Evolutionary conservation across 2,113 vertebrate genomes (phyloP).

Genomic region (Apodemus sylvaticus): DNA sequence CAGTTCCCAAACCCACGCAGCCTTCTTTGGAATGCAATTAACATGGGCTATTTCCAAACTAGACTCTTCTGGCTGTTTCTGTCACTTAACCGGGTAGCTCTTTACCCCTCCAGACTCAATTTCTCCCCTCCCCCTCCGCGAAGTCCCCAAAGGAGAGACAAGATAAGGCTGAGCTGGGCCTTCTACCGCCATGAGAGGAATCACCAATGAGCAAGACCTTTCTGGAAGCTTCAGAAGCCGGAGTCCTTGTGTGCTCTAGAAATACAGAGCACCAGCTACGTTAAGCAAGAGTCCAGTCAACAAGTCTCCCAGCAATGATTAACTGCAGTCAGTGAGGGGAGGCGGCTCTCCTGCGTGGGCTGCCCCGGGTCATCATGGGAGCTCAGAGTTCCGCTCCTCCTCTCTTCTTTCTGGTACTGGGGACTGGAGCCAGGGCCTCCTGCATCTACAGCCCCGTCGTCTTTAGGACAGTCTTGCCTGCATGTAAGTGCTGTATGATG

Average conservation of each 20-base stretch:
- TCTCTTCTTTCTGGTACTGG: neutral
- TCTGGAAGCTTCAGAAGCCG: slow-evolving; percentile 44
- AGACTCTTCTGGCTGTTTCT: neutral
- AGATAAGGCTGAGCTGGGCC: neutral
- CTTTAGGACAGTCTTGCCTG: neutral
- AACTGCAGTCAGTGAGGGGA: neutral
- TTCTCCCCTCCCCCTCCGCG: neutral
- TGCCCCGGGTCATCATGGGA: neutral
- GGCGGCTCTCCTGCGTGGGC: too few relatives aligned
- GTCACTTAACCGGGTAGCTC: neutral
- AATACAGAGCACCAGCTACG: slow-evolving; percentile 24
- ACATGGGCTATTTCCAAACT: neutral
- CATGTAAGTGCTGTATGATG: neutral
- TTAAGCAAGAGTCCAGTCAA: slow-evolving; percentile 21
- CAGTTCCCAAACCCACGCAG: neutral
- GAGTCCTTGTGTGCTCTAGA: neutral
- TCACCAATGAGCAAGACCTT: neutral
- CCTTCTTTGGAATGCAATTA: neutral
- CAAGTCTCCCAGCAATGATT: slow-evolving; percentile 54
- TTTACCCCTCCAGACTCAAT: neutral
- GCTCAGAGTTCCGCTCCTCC: neutral
- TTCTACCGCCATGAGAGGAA: neutral
- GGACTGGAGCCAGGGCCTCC: neutral
- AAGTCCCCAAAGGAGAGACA: neutral
- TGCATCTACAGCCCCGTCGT: neutral